Conservation (phyloP, 2,888 invertebrate species). For the Agrochola litura region DNA sequence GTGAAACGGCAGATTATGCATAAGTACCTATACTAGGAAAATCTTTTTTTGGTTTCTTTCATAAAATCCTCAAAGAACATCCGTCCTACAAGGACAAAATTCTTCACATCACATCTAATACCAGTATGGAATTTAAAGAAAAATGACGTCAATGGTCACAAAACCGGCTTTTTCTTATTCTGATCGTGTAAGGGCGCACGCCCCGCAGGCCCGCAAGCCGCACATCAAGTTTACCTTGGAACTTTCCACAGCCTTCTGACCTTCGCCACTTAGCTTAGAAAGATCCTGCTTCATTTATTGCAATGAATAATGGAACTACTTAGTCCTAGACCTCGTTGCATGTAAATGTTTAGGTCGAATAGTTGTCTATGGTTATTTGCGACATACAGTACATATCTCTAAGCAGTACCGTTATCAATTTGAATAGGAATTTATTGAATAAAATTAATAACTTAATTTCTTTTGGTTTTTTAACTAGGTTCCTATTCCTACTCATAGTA, state of each 20-base stretch:
- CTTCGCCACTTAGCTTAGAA: slow-evolving; percentile 54
- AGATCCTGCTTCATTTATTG: slow-evolving; percentile 51
- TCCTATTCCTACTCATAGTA: background rate
- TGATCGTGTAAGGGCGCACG: slow-evolving; percentile 58
- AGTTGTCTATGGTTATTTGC: slow-evolving; percentile 41
- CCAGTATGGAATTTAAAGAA: slow-evolving; percentile 29
- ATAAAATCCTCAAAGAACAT: background rate
- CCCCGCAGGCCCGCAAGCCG: slow-evolving; percentile 21
- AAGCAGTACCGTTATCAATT: slow-evolving; percentile 11
- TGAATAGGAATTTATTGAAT: slow-evolving; percentile 8
- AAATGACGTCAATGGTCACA: slow-evolving; percentile 43
- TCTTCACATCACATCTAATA: slow-evolving; percentile 17
- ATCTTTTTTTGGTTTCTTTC: background rate
- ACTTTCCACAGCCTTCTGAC: slow-evolving; percentile 57
- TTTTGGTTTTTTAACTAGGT: background rate
- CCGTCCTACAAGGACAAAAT: background rate
- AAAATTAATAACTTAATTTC: background rate
- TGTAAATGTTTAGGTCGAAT: slow-evolving; percentile 51
- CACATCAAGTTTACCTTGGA: slow-evolving; percentile 58
- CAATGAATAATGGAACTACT: slow-evolving; percentile 40
- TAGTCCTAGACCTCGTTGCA: slow-evolving; percentile 56
- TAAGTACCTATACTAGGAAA: background rate
- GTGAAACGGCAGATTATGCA: background rate
- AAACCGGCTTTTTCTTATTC: slow-evolving; percentile 60
- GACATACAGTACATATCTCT: too few species aligned